Base-by-base conservation (phyloP, 2,888 invertebrate genomes). In the Neria commutata region DNA sequence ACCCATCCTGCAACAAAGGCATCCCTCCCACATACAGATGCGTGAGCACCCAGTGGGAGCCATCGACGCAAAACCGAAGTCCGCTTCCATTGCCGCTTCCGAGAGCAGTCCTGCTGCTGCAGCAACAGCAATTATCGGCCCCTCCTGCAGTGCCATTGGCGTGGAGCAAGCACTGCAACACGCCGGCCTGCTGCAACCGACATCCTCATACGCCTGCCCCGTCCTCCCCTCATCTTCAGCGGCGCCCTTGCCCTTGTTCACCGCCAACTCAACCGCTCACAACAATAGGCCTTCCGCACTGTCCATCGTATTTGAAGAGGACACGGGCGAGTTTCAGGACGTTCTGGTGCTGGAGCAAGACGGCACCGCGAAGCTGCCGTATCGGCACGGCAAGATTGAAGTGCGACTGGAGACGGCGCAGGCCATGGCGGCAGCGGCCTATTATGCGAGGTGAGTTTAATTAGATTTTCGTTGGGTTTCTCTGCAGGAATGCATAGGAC, bases 301-400 rank as follows among this genome's bases (percentile, higher is more conserved):
- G 62, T 72, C 73, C 19, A 67, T 73, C 58, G 71, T 73, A 24
- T 67, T 73, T 51, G 73, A 73, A 49, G 72, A 72, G 61, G 72
- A 73, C 51, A 63, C 60, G 6, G 67, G 61, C 21, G 68, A 66
- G 19, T 68, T 66, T 47, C 66, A 63, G 62, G 68, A 67, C 56
- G 67, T 68, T 25, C 54, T 65, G 6, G 65, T 67, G 1, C 60
- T 64, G 17, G 63, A 63, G 56, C 56, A 67, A 57, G 70, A 68
- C 47, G 72, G 70, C 21, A 67, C 71, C 4, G 72, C 76, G 4
- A 73, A 73, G 62, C 69, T 73, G 52, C 72, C 71, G 8, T 74
- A 75, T 67, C 67, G 77, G 37, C 76, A 76, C 63, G 73, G 75
- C 57, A 75, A 77, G 67, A 77, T 76, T 62, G 75, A 77, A 69